Evolutionary conservation across 2,113 vertebrate genomes (phyloP), one percentile per base, ranked within the genome.

Genomic region (Mungos mungo): DNA sequence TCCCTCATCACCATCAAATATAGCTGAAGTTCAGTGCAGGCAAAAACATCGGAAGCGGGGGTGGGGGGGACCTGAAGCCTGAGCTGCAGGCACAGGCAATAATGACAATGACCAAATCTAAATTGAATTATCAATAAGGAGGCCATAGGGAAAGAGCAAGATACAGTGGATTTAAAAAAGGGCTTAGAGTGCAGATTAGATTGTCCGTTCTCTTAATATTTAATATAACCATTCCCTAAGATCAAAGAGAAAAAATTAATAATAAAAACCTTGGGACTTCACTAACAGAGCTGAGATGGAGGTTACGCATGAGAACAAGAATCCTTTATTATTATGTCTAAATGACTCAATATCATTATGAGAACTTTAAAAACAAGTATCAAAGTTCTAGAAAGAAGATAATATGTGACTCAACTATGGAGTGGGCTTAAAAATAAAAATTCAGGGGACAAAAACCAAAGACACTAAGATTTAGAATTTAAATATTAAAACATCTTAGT

Each of bases 81-180:
- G 27, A 66, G 87, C 50, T 95, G 33, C 35, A 94, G 92, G 84
- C 87, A 71, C 7, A 66, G 69, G 35, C 74, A 93, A n/a, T 92
- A 86, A 81, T 15, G 96, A 76, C 21, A 76, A 72, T 41, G 90
- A 94, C 65, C 65, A 95, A 94, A 96, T 31, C 74, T 83, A 87
- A 96, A 97, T 33, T 77, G 45, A 91, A 96, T 94, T 96, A 96
- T 45, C 72, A 90, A 86, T 52, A 76, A 87, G 66, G 66, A 54
- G n/a, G 41, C 80, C 66, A 68, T 10, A 6, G 66, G 19, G 66
- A 69, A 88, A 76, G 27, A 29, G 72, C 33, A 74, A 77, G 71
- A 77, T 60, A 52, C 0, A 9, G 47, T 13, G n/a, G 29, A 94
- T 54, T 66, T 52, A 69, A 81, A 97, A 4, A 83, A 23, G 18